Base-by-base conservation (phyloP, 1,140 invertebrate species). In the Linepithema humile region DNA sequence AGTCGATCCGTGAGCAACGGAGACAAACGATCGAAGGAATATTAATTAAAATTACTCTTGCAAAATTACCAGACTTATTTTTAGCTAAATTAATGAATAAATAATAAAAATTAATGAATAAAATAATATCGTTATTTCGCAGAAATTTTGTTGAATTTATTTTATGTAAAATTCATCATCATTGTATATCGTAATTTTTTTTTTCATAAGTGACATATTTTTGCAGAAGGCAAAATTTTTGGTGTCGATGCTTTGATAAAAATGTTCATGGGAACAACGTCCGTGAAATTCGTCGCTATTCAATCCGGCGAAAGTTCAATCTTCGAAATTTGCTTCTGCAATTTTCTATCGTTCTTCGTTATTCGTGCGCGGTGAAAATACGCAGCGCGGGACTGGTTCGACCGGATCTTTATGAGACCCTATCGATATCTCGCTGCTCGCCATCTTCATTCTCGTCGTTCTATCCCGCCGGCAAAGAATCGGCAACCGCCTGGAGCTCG, bases 401-500 rank as follows among this genome's bases (percentile, higher is more conserved):
- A 73, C 50, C 57, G 10, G 85, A 85, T 88, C 88, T 88, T 85
- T 73, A 88, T 89, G 74, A 86, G 84, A 70, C 23, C 29, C 84
- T 70, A 86, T 86, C 87, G 88, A 86, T 83, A 83, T 45, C 23
- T 72, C 59, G 38, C 17, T 23, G 29, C 5, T 57, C 57, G 38
- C 43, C 60, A 48, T 83, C 55, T 69, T 50, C 77, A 57, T 72
- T 38, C 59, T 73, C 64, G 45, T 59, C 64, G 75, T 84, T 80
- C 43, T 84, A 67, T 77, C 55, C 82, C 43, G 32, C 43, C 43
- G 48, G 40, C 65, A 62, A 88, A 82, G 77, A 88, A 82, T 88
- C 85, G 83, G 85, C 57, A 73, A 83, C 85, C 72, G 78, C 83
- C 65, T 83, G 86, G 82, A 88, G 84, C 86, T 88, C 75, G 87